A percentile compares a stretch with the other conserved stretches of the same genome.
Conservation (phyloP, 2,797 vertebrate genomes). For the Setipinna tenuifilis region DNA sequence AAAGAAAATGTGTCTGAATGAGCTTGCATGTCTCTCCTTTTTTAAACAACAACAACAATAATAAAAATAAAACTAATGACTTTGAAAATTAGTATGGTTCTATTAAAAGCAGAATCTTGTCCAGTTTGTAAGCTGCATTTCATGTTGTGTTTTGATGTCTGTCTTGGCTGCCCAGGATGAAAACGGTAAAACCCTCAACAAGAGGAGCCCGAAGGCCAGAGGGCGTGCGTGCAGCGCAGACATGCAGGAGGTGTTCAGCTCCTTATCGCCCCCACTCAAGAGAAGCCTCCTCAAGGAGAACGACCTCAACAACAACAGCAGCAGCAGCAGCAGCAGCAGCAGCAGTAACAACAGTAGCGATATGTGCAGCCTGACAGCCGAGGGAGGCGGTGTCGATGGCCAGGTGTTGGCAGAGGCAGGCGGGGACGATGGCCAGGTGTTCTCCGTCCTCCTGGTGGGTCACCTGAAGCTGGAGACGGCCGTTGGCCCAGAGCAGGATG, state of each 20-base stretch:
- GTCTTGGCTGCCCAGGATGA: background rate
- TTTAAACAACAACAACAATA: too few species aligned
- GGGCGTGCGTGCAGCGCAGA: slow-evolving; percentile 50
- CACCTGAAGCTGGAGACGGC: background rate
- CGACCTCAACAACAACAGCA: background rate
- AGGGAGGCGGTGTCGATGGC: background rate
- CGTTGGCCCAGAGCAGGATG: background rate
- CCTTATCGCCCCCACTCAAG: background rate
- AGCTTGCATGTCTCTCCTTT: too few species aligned
- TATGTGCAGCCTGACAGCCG: background rate
- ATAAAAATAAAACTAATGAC: too few species aligned
- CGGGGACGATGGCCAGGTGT: background rate
- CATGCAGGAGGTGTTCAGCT: slow-evolving; percentile 44
- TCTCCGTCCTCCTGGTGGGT: background rate
- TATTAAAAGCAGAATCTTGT: too few species aligned
- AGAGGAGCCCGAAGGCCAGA: slow-evolving; percentile 57
- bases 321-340: background rate
- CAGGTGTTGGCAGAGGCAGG: background rate
- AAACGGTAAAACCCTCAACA: slow-evolving; percentile 4
- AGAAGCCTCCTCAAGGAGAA: background rate
- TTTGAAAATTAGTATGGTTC: too few species aligned
- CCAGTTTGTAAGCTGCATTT: background rate
- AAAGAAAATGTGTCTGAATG: background rate
- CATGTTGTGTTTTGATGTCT: background rate
- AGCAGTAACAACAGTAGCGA: background rate